Base-by-base conservation (phyloP, 2,113 vertebrate genomes). In the Cinclus cinclus region DNA sequence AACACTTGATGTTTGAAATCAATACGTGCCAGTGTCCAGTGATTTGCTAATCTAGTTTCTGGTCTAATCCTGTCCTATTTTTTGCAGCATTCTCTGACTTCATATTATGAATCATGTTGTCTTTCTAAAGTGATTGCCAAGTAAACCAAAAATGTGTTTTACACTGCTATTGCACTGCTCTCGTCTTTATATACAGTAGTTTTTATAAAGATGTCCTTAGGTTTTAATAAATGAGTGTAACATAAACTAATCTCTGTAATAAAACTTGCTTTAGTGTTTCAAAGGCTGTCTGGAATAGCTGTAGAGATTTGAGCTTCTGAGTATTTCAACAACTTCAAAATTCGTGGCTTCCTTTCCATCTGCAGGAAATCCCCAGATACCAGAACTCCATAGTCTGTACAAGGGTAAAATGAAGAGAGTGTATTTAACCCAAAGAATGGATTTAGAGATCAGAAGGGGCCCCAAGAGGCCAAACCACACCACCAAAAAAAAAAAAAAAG, bases 141-240 rank as follows among this genome's bases (percentile, higher is more conserved):
- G 96, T 95, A 98, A 97, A 97, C 96, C 95, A 97, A 97, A 95
- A 84, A 88, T 1, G 83, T 96, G 96, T 97, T 96, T 96, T 95
- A 96, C 97, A 96, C 96, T 83, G 96, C 95, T 96, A 50, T 92
- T 95, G 92, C 86, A 84, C 97, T 97, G 97, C 96, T 97, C 96
- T 83, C 31, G 89, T 97, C 97, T 98, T 97, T 97, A 69, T 97
- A 97, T 68, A 97, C 95, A 13, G 97, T 97, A 97, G 97, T 97
- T 97, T 98, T 98, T 98, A 97, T 97, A 98, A 98, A 79, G 71
- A 97, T 70, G 96, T 95, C 96, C 89, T 94, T 97, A 94, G 95
- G 95, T 97, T 98, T 98, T 97, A 98, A 98, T 97, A 98, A 98
- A 97, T 96, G 83, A 97, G 95, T 95, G 94, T 97, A 87, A 90